Base-by-base conservation (phyloP, 2,113 vertebrate genomes). In the Amphiprion percula region DNA sequence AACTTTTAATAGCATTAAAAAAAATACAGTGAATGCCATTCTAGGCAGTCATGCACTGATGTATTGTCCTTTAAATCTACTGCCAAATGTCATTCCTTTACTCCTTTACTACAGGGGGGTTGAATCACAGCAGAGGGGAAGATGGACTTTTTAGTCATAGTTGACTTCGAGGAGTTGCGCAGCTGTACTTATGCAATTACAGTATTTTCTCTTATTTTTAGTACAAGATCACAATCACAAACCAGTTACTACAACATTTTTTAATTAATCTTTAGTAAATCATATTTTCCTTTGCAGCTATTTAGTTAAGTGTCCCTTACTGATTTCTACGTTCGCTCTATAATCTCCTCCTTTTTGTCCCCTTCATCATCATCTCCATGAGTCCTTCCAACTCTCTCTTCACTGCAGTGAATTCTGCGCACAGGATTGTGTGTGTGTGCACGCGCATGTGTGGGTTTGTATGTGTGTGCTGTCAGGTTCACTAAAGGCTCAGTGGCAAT, bases 401-500 rank as follows among this genome's bases (percentile, higher is more conserved):
- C 49, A 72, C 84, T 77, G 82, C 85, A 88, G 74, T 82, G 37
- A 55, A 23, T 39, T 41, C 56, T 41, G 69, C 50, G 19, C 66
- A 77, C 19, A 28, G 54, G 23, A 26, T 23, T 46, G 62, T 50
- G 33, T 68, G 66, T 53, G 55, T 54, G 64, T 68, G 67, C 47
- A 49, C 54, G 79, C 55, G 75, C 33, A 68, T 62, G 64, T 41
- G 76, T 33, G 68, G 41, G 52, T 56, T 39, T 63, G 61, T 59
- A 62, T 50, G 54, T 21, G 60, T 30, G 33, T 41, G 66, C 59
- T 80, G 75, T 78, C 82, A 81, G 84, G 60, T 83, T 83, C 88
- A 84, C 50, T 80, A 11, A 56, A 73, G 56, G 82, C 87, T 85
- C 79, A 79, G 85, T 69, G 70, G 82, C 74, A 86, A 92, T 93